Evolutionary conservation across 2,797 vertebrate species (phyloP).

Genomic region (Rhyacichthys aspro): DNA sequence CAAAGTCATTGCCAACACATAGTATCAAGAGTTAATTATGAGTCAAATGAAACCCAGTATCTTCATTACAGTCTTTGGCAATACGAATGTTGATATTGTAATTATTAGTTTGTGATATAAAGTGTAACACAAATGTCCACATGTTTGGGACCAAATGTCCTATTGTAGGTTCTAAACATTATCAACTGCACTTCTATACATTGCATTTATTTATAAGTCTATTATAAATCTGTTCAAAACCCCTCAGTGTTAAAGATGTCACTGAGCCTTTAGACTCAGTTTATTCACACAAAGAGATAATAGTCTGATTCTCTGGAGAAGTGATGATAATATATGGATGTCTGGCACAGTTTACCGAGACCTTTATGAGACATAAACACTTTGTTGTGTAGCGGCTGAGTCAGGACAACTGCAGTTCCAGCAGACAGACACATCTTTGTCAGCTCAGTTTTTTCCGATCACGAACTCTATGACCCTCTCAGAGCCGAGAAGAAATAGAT

Average conservation of each 20-base stretch:
- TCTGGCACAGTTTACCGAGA: not conserved
- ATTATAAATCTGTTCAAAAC: not conserved
- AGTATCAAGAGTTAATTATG: too few species aligned
- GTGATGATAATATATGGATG: constrained; percentile 3
- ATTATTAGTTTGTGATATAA: too few species aligned
- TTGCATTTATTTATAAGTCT: not conserved
- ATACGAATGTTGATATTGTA: too few species aligned
- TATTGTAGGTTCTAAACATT: too few species aligned
- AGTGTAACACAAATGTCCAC: too few species aligned
- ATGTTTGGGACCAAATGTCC: too few species aligned
- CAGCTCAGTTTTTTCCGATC: constrained; percentile 14
- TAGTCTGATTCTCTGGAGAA: not conserved
- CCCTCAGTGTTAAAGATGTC: not conserved
- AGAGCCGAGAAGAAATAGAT: constrained; percentile 20
- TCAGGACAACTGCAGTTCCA: not conserved
- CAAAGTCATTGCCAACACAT: too few species aligned
- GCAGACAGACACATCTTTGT: constrained; percentile 12
- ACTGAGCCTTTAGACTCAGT: not conserved
- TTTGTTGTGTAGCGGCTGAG: not conserved
- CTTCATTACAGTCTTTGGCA: too few species aligned
- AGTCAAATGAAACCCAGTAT: too few species aligned
- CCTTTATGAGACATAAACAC: not conserved
- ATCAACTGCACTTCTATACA: not conserved
- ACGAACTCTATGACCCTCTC: constrained; percentile 16
- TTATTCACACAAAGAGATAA: constrained; percentile 10